Evolutionary conservation across 1,140 invertebrate genomes (phyloP).

Genomic region (Aplysia californica): DNA sequence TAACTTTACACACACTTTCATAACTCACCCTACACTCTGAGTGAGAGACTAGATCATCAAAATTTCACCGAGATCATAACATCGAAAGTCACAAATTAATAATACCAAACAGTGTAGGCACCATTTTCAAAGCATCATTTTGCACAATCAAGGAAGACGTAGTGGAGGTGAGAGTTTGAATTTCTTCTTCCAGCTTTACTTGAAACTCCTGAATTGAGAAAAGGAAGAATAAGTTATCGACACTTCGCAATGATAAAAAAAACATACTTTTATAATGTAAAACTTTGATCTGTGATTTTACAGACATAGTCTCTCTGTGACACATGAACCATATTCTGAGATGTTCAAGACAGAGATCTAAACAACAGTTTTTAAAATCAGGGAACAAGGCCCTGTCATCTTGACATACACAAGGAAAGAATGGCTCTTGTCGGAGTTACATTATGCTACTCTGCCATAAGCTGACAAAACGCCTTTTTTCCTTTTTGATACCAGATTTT

Average conservation of each 20-base stretch:
- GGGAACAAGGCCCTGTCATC: background rate
- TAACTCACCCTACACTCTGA: too few relatives aligned
- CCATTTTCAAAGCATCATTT: constrained; percentile 61
- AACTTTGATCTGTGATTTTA: too few relatives aligned
- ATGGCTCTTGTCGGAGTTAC: too few relatives aligned
- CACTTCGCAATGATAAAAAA: background rate
- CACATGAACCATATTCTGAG: background rate
- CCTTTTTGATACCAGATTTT: too few relatives aligned
- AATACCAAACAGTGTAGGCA: constrained; percentile 63
- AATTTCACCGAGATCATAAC: background rate
- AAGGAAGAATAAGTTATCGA: background rate
- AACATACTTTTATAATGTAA: background rate
- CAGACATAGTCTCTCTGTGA: background rate
- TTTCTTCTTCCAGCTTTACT: constrained; percentile 55
- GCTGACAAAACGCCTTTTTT: too few relatives aligned
- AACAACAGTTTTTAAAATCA: background rate
- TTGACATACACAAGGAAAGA: background rate
- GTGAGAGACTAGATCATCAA: too few relatives aligned
- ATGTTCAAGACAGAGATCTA: background rate
- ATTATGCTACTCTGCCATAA: too few relatives aligned
- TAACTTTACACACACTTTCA: too few relatives aligned
- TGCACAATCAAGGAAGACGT: constrained; percentile 46
- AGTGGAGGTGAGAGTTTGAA: constrained; percentile 43
- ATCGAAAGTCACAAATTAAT: constrained; percentile 55
- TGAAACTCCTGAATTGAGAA: constrained; percentile 49